Evolutionary conservation across 1,140 invertebrate genomes (phyloP).

Genomic region (Megalonaias nervosa): DNA sequence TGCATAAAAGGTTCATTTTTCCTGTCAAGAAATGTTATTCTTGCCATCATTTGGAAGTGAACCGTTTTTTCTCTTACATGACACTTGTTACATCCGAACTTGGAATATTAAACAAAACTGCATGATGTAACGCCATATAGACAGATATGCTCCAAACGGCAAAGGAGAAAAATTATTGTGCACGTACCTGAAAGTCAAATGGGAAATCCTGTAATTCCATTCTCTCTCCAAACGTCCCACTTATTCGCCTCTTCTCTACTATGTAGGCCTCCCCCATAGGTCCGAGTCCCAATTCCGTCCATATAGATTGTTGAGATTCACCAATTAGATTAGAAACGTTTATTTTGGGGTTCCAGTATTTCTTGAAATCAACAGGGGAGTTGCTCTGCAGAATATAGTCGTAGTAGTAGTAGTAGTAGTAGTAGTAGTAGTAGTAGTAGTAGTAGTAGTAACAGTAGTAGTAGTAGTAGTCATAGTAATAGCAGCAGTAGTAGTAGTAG

Average conservation of each 20-base stretch:
- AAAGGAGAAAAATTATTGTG: neutral
- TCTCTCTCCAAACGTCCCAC: constrained; percentile 62
- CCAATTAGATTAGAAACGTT: constrained; percentile 51
- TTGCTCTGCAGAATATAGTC: neutral
- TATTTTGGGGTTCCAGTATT: constrained; percentile 58
- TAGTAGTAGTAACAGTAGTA: neutral
- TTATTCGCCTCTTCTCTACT: constrained; percentile 54
- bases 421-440: too few relatives aligned
- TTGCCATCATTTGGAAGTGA: neutral
- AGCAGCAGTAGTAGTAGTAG: neutral
- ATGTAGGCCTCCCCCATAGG: constrained; percentile 52
- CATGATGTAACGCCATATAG: neutral
- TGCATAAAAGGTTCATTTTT: neutral
- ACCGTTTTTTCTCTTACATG: neutral
- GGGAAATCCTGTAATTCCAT: constrained; percentile 66
- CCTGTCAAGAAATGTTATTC: neutral
- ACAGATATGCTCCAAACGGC: neutral
- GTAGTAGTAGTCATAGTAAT: too few relatives aligned
- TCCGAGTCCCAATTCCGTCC: constrained; percentile 34
- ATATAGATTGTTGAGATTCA: constrained; percentile 28
- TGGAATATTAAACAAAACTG: neutral
- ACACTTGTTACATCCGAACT: neutral
- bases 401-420: neutral
- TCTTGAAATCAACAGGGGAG: constrained; percentile 33
- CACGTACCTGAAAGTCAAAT: constrained; percentile 59